A percentile compares a stretch with the other conserved stretches of the same genome.
phyloP scores from a whole-genome alignment of 2,888 invertebrate species.

The Autographa gamma region DNA sequence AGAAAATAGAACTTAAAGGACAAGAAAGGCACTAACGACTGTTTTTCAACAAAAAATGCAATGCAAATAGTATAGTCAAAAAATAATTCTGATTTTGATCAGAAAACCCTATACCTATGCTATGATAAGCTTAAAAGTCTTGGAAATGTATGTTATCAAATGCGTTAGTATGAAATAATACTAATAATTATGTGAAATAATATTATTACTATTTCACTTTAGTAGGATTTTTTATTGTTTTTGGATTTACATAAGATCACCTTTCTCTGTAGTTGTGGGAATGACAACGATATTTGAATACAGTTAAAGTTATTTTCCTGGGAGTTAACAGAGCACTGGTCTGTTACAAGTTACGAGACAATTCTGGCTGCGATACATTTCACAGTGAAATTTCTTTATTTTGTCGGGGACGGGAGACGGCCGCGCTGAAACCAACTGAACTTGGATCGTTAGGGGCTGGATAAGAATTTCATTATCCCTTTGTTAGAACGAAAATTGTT shows the following conservation, averaged over 20 bases:
- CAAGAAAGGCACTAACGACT: too few relatives aligned
- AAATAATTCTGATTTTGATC: too few relatives aligned
- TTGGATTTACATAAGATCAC: background rate
- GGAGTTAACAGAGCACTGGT: slow-evolving; percentile 24
- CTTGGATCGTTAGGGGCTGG: slow-evolving; percentile 32
- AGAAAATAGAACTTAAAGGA: too few relatives aligned
- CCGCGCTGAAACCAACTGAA: slow-evolving; percentile 43
- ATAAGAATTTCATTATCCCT: slow-evolving; percentile 24
- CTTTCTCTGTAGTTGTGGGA: background rate
- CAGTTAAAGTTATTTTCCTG: slow-evolving; percentile 16
- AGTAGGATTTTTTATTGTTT: too few relatives aligned
- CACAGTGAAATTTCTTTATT: slow-evolving; percentile 71
- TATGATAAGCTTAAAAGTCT: too few relatives aligned
- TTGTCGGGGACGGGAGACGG: slow-evolving; percentile 52
- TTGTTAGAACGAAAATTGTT: background rate
- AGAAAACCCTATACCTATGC: too few relatives aligned
- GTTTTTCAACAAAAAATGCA: too few relatives aligned
- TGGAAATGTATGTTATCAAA: too few relatives aligned
- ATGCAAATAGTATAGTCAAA: too few relatives aligned
- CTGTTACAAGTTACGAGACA: slow-evolving; percentile 37
- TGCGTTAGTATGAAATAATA: too few relatives aligned
- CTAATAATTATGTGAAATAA: too few relatives aligned
- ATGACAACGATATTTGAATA: background rate
- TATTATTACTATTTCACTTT: too few relatives aligned
- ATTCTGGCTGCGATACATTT: slow-evolving; percentile 62